These are phyloP conservation scores for Spicauda simplicius DNA, from an alignment of 2,888 invertebrate genomes.

Conservation along the genomic window DNA sequence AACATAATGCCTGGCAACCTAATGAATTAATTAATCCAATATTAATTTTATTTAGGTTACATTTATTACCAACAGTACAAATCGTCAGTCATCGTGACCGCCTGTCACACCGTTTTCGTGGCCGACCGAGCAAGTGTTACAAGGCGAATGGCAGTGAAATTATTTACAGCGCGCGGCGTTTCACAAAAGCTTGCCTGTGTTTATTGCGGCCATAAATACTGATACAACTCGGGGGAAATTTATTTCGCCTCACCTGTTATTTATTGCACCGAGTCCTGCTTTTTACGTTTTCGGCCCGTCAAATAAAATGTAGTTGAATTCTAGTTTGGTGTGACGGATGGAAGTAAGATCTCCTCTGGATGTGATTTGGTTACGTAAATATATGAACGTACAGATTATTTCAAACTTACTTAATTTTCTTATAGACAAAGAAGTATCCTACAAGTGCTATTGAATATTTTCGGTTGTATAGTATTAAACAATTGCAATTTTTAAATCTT, in stretches of 20 bases:
- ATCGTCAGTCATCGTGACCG: no score
- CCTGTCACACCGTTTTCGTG: no score
- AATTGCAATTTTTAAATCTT: no score
- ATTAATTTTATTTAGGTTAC: no score
- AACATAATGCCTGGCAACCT: no score
- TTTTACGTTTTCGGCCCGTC: slow-evolving; percentile 50
- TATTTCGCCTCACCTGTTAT: slow-evolving; percentile 80
- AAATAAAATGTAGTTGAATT: slow-evolving; percentile 35
- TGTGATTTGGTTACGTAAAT: not conserved
- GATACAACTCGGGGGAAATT: slow-evolving; percentile 78
- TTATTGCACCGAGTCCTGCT: slow-evolving; percentile 70
- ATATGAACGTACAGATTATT: no score
- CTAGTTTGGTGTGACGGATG: slow-evolving; percentile 10
- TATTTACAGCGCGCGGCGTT: slow-evolving; percentile 80
- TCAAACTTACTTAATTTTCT: no score
- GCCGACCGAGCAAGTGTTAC: no score
- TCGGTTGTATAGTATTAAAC: no score
- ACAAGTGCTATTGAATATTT: not conserved
- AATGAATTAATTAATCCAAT: no score
- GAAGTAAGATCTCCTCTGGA: not conserved
- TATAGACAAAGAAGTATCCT: not conserved
- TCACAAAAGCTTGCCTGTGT: slow-evolving; percentile 74
- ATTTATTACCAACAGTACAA: no score
- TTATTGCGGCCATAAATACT: slow-evolving; percentile 82
- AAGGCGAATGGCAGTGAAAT: slow-evolving; percentile 78